Evolutionary conservation across 2,888 invertebrate genomes (phyloP), one percentile per base, ranked within the genome.

Genomic region (Plusia festucae): DNA sequence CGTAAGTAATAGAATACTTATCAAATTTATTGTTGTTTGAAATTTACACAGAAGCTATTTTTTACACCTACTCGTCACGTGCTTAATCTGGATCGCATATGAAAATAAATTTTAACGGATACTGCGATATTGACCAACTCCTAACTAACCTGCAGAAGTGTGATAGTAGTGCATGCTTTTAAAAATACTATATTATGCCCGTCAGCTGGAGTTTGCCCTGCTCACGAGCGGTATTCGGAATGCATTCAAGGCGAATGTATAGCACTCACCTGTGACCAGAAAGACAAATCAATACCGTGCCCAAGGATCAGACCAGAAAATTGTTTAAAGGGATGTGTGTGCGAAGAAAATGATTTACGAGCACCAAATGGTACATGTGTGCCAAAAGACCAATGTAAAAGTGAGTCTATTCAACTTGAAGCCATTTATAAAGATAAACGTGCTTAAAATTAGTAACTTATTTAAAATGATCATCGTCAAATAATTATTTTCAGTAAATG

Each of bases 211-310:
- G 65, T 70, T 27, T 82, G 79, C 30, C 70, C 74, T 0, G 15
- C 5, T 0, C 73, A 85, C 11, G 85, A 85, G 73, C 65, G 56
- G 30, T 82, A 73, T 63, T 80, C 79, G 0, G 40, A 8, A 30
- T 86, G 86, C 56, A 68, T 62, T n/a, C 75, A 82, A 73, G 70
- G 56, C 5, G 61, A 73, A 56, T 84, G 85, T 40, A 67, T 78
- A 68, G 69, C 79, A 18, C 62, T 75, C 15, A 68, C 76, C 34
- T 85, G 85, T 53, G 56, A 67, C 4, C 75, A 83, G 46, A 67
- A 62, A 55, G 74, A 58, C 16, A 8, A 70, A 34, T 16, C 76
- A 15, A 55, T 82, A 32, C 16, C 66, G 0, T 84, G 84, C 16
- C 32, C 63, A 22, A 30, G 53, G 9, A 2, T 81, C 0, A 52